A percentile compares a stretch with the other conserved stretches of the same genome.
phyloP scores from a whole-genome alignment of 2,797 vertebrate genomes.

The Melanotaenia maccullochi region DNA sequence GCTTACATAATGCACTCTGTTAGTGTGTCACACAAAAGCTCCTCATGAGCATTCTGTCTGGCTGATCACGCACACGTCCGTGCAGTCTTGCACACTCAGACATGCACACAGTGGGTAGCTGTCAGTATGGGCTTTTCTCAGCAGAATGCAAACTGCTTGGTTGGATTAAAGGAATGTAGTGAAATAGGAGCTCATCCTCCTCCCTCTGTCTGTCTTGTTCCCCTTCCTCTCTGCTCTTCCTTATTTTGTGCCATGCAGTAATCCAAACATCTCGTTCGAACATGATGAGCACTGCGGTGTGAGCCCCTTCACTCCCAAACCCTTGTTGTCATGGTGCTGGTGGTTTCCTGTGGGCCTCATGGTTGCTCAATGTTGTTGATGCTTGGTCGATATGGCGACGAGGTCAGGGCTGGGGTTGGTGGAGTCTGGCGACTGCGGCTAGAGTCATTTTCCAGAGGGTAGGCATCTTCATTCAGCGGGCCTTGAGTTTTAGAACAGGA shows the following conservation, averaged over 20 bases:
- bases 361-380: constrained; percentile 58
- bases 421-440: constrained; percentile 46
- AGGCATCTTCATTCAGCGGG: constrained; percentile 51
- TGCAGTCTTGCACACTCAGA: constrained; percentile 1
- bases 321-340: constrained; percentile 54
- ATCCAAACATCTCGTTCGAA: constrained; percentile 27
- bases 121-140: constrained; percentile 83
- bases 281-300: constrained; percentile 26
- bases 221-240: constrained; percentile 19
- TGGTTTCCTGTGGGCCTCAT: constrained; percentile 58
- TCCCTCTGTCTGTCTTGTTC: constrained; percentile 40
- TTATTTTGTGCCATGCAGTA: constrained; percentile 21
- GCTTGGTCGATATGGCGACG: constrained; percentile 61
- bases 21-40: constrained; percentile 13
- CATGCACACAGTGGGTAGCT: constrained; percentile 61
- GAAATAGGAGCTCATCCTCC: constrained; percentile 76
- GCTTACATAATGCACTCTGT: constrained; percentile 43
- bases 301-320: constrained; percentile 14
- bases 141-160: constrained; percentile 83
- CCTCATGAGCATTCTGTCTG: constrained; percentile 2
- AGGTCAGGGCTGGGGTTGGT: constrained; percentile 32
- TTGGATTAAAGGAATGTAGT: constrained; percentile 85
- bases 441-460: constrained; percentile 62
- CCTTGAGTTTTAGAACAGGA: constrained; percentile 41
- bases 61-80: constrained; percentile 14